Conservation (phyloP, 2,797 vertebrate genomes). For the Macropodus opercularis region DNA sequence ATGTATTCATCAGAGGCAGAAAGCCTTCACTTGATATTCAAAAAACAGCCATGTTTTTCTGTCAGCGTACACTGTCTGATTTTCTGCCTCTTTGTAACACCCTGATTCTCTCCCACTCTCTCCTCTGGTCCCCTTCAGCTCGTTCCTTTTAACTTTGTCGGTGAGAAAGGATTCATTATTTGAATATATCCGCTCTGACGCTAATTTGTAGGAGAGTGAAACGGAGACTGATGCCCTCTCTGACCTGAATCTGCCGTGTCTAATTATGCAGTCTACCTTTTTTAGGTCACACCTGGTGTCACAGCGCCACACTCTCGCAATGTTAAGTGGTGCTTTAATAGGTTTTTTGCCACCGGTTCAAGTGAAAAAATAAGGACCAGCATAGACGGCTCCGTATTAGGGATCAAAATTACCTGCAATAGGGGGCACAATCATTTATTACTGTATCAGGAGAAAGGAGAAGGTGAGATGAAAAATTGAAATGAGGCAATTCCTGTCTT, state of each 20-base stretch:
- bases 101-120: constrained; percentile 49
- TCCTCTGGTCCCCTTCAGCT: constrained; percentile 50
- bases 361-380: constrained; percentile 59
- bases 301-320: constrained; percentile 65
- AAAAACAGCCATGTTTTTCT: constrained; percentile 55
- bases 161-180: constrained; percentile 67
- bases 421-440: constrained; percentile 41
- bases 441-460: constrained; percentile 26
- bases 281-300: constrained; percentile 73
- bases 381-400: constrained; percentile 41
- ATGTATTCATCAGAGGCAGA: constrained; percentile 69
- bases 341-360: constrained; percentile 64
- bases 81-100: constrained; percentile 49
- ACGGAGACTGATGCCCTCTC: constrained; percentile 66
- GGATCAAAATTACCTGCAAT: constrained; percentile 60
- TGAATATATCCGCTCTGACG: constrained; percentile 62
- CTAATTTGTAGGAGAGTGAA: constrained; percentile 70
- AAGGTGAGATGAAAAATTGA: constrained; percentile 38
- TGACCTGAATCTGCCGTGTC: constrained; percentile 69
- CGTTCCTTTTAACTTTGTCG: constrained; percentile 65
- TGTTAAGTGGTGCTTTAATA: constrained; percentile 75
- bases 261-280: constrained; percentile 73
- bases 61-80: constrained; percentile 48
- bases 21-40: constrained; percentile 63
- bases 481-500: constrained; percentile 30